Conservation (phyloP, 2,888 invertebrate species). For the Machimus atricapillus region DNA sequence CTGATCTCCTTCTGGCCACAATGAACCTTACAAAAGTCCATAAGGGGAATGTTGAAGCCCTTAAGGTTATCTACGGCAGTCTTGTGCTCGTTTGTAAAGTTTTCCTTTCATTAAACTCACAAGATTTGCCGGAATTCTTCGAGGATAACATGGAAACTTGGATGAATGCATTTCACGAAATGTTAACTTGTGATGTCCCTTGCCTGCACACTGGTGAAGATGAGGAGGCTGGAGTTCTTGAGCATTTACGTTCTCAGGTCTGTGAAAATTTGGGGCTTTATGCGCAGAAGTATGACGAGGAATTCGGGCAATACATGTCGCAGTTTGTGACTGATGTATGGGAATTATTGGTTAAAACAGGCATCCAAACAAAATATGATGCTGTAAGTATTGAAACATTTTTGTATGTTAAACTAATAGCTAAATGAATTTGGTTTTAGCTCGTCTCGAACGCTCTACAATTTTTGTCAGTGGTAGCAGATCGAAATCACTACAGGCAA, state of each 20-base stretch:
- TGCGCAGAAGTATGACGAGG: constrained; percentile 97
- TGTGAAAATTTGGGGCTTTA: constrained; percentile 95
- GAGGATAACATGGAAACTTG: constrained; percentile 96
- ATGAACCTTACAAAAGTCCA: constrained; percentile 82
- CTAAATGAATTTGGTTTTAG: constrained; percentile 63
- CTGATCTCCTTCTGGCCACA: constrained; percentile 89
- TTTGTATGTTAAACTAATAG: neutral
- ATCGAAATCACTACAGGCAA: constrained; percentile 83
- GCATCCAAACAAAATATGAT: constrained; percentile 88
- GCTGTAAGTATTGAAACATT: constrained; percentile 67
- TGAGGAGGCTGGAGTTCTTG: constrained; percentile 87
- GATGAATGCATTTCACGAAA: constrained; percentile 89
- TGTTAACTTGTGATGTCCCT: constrained; percentile 81
- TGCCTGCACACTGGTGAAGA: constrained; percentile 80
- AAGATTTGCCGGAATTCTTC: constrained; percentile 98
- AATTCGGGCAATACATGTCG: constrained; percentile 88
- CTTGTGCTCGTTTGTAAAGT: constrained; percentile 90
- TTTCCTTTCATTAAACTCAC: constrained; percentile 95
- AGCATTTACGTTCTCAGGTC: constrained; percentile 92
- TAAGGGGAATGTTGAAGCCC: constrained; percentile 78
- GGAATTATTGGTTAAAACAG: constrained; percentile 86
- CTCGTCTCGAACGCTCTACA: constrained; percentile 94
- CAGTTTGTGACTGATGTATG: constrained; percentile 95
- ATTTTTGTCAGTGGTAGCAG: constrained; percentile 94
- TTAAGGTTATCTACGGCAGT: constrained; percentile 88